Evolutionary conservation across 53 echinoderm and acorn worm species (phyloP).

Genomic region (Arbacia lixula): DNA sequence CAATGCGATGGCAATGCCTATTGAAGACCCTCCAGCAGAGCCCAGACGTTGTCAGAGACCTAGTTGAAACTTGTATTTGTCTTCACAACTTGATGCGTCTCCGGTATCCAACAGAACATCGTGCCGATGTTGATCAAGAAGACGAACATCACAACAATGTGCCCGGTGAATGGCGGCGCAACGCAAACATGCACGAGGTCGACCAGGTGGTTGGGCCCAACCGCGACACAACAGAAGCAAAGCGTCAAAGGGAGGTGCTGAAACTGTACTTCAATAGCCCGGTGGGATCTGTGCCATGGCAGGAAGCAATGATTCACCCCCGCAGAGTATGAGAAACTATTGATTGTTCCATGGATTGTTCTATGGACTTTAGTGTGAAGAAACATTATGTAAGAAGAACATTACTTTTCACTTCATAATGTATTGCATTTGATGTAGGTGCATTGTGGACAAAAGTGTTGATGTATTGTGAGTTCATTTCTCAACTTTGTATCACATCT

Average conservation of each 20-base stretch:
- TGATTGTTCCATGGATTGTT: neutral
- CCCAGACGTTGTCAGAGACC: conserved; percentile 15
- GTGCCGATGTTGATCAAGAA: conserved; percentile 16
- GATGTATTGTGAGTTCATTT: no score
- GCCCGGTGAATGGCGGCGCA: conserved; percentile 27
- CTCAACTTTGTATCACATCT: no score
- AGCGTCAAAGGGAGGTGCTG: conserved; percentile 6
- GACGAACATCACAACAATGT: conserved; percentile 13
- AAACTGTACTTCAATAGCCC: conserved; percentile 39
- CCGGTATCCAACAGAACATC: conserved; percentile 17
- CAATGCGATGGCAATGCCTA: conserved; percentile 3
- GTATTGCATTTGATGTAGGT: no score
- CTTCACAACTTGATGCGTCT: conserved; percentile 60
- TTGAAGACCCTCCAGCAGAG: conserved; percentile 1
- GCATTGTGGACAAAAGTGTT: no score
- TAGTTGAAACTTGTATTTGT: conserved; percentile 31
- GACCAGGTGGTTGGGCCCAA: neutral
- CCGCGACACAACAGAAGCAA: conserved; percentile 3
- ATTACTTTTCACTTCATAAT: no score
- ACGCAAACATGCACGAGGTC: neutral
- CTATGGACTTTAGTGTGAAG: no score
- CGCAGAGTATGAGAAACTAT: neutral
- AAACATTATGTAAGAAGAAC: no score
- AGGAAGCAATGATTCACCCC: conserved; percentile 39
- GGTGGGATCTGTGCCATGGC: conserved; percentile 47